A percentile compares a stretch with the other conserved stretches of the same genome.
Conservation (phyloP, 2,888 invertebrate genomes). For the Atrina japonica region DNA sequence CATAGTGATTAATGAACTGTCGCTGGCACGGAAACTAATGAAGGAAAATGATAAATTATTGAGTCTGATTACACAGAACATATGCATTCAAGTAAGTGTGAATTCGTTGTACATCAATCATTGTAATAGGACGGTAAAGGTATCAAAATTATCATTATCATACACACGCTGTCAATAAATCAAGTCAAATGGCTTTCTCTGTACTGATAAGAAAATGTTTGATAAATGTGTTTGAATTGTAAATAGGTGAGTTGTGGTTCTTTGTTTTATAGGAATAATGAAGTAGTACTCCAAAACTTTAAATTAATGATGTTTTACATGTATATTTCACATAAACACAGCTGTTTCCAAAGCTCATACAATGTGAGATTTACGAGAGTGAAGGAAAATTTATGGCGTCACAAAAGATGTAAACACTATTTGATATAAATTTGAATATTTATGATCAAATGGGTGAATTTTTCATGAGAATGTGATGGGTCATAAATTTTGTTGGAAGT, state of each 20-base stretch:
- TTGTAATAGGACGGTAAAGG: conserved; percentile 41
- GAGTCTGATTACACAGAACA: conserved; percentile 50
- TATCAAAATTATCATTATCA: conserved; percentile 47
- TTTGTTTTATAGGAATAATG: conserved; percentile 7
- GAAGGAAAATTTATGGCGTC: too few species aligned
- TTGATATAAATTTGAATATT: too few species aligned
- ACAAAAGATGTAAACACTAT: too few species aligned
- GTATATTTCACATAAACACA: too few species aligned
- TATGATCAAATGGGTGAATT: too few species aligned
- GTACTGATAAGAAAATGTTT: conserved; percentile 7
- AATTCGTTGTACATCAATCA: conserved; percentile 47
- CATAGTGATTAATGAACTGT: conserved; percentile 46
- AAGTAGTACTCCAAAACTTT: too few species aligned
- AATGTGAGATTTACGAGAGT: too few species aligned
- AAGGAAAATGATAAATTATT: conserved; percentile 52
- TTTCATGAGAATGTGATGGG: too few species aligned
- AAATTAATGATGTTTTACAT: too few species aligned
- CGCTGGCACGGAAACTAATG: conserved; percentile 49
- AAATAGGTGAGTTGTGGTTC: conserved; percentile 5
- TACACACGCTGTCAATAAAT: conserved; percentile 45
- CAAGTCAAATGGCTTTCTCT: conserved; percentile 25
- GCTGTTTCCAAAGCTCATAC: too few species aligned
- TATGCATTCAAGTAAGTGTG: conserved; percentile 49
- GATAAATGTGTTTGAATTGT: conserved; percentile 15
- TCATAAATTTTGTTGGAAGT: too few species aligned